Conservation (phyloP, 2,113 vertebrate species). For the Falco punctatus region DNA sequence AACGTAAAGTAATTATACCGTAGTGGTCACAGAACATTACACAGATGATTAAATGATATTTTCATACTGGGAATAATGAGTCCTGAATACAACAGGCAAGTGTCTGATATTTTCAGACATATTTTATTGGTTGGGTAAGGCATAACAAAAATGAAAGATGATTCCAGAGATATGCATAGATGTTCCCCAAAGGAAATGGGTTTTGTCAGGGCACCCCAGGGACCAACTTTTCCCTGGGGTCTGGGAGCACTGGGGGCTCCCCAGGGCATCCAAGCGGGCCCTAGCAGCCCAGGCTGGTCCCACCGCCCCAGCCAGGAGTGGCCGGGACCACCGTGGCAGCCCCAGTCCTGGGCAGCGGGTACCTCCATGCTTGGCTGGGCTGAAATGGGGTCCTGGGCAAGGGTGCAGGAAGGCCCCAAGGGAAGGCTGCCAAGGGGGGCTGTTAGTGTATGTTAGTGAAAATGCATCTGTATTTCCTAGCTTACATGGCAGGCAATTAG, state of each 20-base stretch:
- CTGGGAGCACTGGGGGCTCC: neutral
- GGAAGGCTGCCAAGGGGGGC: neutral
- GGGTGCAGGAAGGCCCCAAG: neutral
- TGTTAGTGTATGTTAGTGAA: too few species aligned
- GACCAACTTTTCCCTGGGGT: neutral
- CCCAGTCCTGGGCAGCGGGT: rapidly evolving
- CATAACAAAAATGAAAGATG: rapidly evolving
- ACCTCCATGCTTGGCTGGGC: neutral
- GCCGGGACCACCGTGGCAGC: rapidly evolving
- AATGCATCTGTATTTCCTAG: neutral
- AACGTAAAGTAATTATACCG: neutral
- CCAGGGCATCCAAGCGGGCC: neutral
- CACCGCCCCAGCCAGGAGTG: neutral
- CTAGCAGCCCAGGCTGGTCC: neutral
- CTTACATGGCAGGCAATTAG: neutral
- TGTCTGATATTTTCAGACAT: neutral
- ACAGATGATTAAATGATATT: neutral
- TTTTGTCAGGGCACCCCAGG: neutral
- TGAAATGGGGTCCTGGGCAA: neutral
- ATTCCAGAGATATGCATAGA: neutral
- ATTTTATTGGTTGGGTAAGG: neutral
- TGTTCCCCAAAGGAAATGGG: neutral
- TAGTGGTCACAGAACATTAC: neutral
- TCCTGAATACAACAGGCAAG: neutral
- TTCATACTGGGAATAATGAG: neutral